Base-by-base conservation (phyloP, 1,140 invertebrate genomes). In the Eupristina koningsbergeri region DNA sequence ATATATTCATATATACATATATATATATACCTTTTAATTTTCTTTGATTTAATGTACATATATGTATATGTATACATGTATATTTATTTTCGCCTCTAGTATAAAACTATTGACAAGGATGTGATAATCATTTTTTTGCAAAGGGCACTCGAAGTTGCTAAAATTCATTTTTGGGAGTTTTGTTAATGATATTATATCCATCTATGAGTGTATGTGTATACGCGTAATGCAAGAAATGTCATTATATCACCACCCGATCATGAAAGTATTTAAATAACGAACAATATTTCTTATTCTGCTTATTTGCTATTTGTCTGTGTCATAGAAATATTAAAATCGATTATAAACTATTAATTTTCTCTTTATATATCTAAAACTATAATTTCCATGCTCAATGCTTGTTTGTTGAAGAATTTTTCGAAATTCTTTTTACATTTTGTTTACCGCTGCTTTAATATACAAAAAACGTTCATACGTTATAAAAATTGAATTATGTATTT, bases 61-160 rank as follows among this genome's bases (percentile, higher is more conserved):
- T 63, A 50, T 80, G 53, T 80, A 36, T 63, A 26, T 61, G 17
- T 69, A n/a, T n/a, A 45, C 45, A 81, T 61, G 36, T 80, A 69
- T 80, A 36, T 61, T 31, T 61, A 26, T 69, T 31, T 80, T 75
- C 79, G 87, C 87, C 80, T 86, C 89, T 91, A 91, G 89, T 91
- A 91, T 86, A 90, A 91, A 91, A 91, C 91, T 91, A 91, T 89
- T 86, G 86, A 88, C 87, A 86, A 74, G 81, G 69, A 80, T 73
- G 45, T 86, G 50, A 67, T 79, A 86, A 85, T 64, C 84, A 76
- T 81, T 77, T 73, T 7, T 81, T 81, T 86, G 84, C 29, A 78
- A 86, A 86, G 84, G 80, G 79, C 86, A 84, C 86, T 87, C 85
- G 81, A 80, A 61, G 63, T 76, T 75, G 78, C 61, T 85, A 85